Conservation (phyloP, 2,797 vertebrate species). For the Sebastes itinus region DNA sequence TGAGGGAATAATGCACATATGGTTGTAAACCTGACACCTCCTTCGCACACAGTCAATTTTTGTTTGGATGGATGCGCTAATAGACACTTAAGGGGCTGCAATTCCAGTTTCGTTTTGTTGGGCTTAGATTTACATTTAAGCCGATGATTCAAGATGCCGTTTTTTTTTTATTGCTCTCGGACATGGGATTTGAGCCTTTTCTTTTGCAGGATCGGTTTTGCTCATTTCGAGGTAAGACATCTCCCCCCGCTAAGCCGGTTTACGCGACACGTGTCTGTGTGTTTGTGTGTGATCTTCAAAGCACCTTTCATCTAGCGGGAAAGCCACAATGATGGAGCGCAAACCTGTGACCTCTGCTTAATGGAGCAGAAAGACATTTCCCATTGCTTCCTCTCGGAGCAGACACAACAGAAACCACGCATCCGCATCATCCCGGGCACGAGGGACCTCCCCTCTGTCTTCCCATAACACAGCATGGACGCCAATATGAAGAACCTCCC, state of each 20-base stretch:
- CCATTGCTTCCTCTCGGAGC: conserved; percentile 47
- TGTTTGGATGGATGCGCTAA: conserved; percentile 47
- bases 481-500: background rate
- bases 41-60: conserved; percentile 50
- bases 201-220: background rate
- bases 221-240: background rate
- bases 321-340: conserved; percentile 73
- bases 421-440: conserved; percentile 13
- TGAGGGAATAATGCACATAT: conserved; percentile 60
- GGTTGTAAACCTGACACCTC: conserved; percentile 67
- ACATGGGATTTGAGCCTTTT: background rate
- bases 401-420: conserved; percentile 63
- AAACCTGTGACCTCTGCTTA: conserved; percentile 73
- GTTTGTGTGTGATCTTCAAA: conserved; percentile 63
- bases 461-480: background rate
- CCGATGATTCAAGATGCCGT: background rate
- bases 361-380: conserved; percentile 75
- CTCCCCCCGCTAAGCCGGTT: background rate
- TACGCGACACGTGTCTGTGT: conserved; percentile 1
- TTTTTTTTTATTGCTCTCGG: background rate
- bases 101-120: background rate
- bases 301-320: conserved; percentile 69
- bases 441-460: conserved; percentile 5
- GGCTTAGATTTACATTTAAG: conserved; percentile 12
- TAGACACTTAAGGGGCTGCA: conserved; percentile 27